Percentiles rank a stretch among this genome's conserved stretches.
These are phyloP conservation scores for Hycleus phaleratus DNA, from an alignment of 1,140 invertebrate genomes.

Conservation along the genomic window DNA sequence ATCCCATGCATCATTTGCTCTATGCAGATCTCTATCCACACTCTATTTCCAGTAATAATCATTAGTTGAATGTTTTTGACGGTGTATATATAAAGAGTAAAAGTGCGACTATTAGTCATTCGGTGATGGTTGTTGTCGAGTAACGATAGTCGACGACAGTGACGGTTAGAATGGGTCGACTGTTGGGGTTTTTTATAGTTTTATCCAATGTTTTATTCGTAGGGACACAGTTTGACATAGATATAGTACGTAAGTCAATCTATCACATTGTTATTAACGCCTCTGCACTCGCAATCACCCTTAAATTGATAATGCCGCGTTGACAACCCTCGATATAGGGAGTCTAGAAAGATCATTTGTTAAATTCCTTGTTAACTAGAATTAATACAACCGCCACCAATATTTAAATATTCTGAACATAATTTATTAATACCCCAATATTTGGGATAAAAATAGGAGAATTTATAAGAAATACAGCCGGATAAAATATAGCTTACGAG, in stretches of 20 bases:
- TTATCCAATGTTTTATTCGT: constrained; percentile 21
- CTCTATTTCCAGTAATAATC: constrained; percentile 17
- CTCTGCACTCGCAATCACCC: constrained; percentile 7
- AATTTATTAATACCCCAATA: too few species aligned
- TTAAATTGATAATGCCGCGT: constrained; percentile 24
- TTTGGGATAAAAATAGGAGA: too few species aligned
- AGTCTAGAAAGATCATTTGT: constrained; percentile 22
- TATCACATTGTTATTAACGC: constrained; percentile 28
- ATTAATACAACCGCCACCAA: not conserved
- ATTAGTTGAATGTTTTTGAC: constrained; percentile 36
- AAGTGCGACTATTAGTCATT: constrained; percentile 33
- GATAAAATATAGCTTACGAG: too few species aligned
- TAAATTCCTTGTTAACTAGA: constrained; percentile 19
- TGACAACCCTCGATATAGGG: constrained; percentile 15
- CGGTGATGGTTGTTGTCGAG: constrained; percentile 22
- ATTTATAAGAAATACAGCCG: too few species aligned
- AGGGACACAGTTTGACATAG: constrained; percentile 25
- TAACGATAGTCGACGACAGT: constrained; percentile 8
- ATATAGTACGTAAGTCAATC: constrained; percentile 33
- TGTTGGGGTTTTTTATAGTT: constrained; percentile 25
- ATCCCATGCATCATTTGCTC: constrained; percentile 29
- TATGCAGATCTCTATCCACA: constrained; percentile 18
- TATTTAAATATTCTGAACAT: too few species aligned
- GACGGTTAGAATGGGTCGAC: constrained; percentile 13
- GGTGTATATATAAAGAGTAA: constrained; percentile 27